Conservation (phyloP, 2,113 vertebrate species). For the Neopipo cinnamomea region DNA sequence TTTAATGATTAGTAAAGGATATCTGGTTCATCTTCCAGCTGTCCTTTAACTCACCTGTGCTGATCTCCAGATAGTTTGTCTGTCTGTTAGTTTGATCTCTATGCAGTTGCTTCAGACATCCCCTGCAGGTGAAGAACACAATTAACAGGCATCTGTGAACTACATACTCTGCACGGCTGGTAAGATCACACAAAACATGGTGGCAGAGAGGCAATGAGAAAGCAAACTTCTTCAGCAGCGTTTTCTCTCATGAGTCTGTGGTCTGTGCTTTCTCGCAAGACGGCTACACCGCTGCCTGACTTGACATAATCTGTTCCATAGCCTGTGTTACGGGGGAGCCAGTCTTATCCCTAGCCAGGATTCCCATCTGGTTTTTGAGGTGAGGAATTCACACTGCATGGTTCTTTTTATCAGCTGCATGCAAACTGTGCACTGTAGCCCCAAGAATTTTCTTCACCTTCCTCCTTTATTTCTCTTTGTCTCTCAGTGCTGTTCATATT, state of each 20-base stretch:
- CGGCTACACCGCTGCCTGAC: background rate
- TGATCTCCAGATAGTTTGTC: background rate
- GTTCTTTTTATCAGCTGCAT: background rate
- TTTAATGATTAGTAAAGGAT: background rate
- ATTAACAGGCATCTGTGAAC: background rate
- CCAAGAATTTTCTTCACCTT: constrained; percentile 23
- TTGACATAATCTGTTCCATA: constrained; percentile 24
- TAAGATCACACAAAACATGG: background rate
- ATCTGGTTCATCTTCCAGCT: background rate
- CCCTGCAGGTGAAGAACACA: background rate
- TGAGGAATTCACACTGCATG: background rate
- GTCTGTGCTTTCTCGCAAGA: background rate
- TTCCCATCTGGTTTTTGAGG: constrained; percentile 28
- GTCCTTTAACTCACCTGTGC: background rate
- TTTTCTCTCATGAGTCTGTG: background rate
- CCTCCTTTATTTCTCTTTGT: constrained; percentile 1
- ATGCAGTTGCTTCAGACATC: background rate
- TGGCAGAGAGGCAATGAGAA: background rate
- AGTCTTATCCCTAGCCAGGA: background rate
- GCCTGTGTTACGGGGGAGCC: background rate
- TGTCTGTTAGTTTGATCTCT: background rate
- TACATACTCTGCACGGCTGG: accelerated
- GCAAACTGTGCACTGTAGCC: background rate
- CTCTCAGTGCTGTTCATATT: background rate
- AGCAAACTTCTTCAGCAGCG: background rate